A percentile compares a stretch with the other conserved stretches of the same genome.
Evolutionary conservation across 2,113 vertebrate species (phyloP).

Genomic region (Melanocharis versteri): DNA sequence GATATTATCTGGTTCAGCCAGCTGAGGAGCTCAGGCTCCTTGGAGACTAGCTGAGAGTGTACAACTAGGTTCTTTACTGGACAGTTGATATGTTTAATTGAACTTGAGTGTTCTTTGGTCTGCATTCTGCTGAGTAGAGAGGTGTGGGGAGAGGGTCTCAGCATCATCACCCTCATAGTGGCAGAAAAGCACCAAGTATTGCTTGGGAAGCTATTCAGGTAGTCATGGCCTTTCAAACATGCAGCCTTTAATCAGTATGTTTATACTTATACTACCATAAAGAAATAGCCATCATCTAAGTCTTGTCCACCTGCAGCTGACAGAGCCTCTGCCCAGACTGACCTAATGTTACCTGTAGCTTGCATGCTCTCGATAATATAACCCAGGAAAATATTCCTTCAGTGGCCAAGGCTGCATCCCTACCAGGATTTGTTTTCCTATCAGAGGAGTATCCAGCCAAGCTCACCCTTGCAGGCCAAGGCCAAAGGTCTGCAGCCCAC

Average conservation of each 20-base stretch:
- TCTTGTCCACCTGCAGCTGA: background rate
- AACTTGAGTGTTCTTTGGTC: background rate
- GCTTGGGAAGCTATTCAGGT: background rate
- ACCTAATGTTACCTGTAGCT: background rate
- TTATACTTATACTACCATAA: background rate
- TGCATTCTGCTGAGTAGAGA: background rate
- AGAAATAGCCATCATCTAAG: background rate
- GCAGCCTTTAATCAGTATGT: background rate
- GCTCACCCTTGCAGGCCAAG: background rate
- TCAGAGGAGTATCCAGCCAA: background rate
- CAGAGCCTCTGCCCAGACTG: background rate
- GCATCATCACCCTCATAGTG: fast-evolving
- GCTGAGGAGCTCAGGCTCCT: background rate
- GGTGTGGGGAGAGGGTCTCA: background rate
- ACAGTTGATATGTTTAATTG: background rate
- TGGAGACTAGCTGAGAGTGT: background rate
- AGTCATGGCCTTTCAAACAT: background rate
- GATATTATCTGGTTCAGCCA: constrained; percentile 13
- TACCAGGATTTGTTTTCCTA: background rate
- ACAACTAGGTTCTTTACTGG: background rate
- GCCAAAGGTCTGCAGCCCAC: background rate
- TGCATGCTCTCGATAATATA: fast-evolving
- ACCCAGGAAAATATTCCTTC: background rate
- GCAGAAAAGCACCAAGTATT: background rate
- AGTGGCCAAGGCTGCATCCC: background rate